Conservation (phyloP, 2,888 invertebrate species). For the Yponomeuta cagnagella region DNA sequence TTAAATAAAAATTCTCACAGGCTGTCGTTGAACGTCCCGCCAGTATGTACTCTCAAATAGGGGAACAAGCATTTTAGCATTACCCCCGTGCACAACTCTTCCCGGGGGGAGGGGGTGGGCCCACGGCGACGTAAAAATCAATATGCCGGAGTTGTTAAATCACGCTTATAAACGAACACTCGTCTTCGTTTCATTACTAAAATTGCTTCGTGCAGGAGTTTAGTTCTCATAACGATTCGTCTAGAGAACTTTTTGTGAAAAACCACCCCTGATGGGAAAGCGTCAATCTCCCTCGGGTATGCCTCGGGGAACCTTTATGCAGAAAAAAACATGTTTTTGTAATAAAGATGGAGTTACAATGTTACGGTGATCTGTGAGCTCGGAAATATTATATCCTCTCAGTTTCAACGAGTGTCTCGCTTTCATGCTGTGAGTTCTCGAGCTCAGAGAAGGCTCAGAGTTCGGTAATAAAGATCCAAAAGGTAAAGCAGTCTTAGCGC, state of each 20-base stretch:
- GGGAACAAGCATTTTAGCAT: slow-evolving; percentile 77
- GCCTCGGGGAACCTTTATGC: neutral
- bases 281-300: neutral
- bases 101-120: slow-evolving; percentile 69
- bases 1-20: slow-evolving; percentile 28
- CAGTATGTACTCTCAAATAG: slow-evolving; percentile 76
- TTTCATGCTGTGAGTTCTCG: too few species aligned
- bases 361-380: neutral
- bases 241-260: slow-evolving; percentile 8
- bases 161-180: slow-evolving; percentile 80
- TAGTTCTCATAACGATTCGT: slow-evolving; percentile 38
- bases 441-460: neutral
- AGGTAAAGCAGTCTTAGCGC: too few species aligned
- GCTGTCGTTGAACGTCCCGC: slow-evolving; percentile 52
- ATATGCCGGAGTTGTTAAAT: slow-evolving; percentile 86
- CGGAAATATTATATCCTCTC: neutral
- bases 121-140: slow-evolving; percentile 77
- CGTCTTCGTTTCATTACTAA: slow-evolving; percentile 76
- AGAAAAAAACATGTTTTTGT: neutral
- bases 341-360: neutral
- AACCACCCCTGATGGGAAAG: slow-evolving; percentile 4
- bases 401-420: neutral
- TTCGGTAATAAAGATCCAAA: too few species aligned
- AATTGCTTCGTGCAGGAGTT: slow-evolving; percentile 53
- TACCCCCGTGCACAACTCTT: slow-evolving; percentile 77